A percentile compares a stretch with the other conserved stretches of the same genome.
phyloP scores from a whole-genome alignment of 2,113 vertebrate species.

The Centrocercus urophasianus region DNA sequence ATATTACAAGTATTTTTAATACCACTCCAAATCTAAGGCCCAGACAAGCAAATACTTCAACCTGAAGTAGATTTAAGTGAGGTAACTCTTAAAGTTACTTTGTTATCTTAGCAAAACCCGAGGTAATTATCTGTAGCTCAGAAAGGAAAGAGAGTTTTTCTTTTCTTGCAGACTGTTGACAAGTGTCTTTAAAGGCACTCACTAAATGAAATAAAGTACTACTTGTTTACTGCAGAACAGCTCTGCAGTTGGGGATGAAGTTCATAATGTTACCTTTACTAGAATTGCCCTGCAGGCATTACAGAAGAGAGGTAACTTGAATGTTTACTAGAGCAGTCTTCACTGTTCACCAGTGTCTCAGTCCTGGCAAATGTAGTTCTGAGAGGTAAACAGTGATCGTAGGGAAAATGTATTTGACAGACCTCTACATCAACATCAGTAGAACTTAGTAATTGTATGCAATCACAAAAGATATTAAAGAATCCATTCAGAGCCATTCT shows the following conservation, averaged over 20 bases:
- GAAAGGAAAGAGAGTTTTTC: background rate
- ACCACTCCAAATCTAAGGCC: background rate
- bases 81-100: background rate
- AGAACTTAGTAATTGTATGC: background rate
- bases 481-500: background rate
- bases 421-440: background rate
- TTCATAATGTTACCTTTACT: background rate
- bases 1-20: background rate
- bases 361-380: background rate
- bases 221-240: background rate
- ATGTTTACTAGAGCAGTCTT: background rate
- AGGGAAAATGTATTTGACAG: background rate
- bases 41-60: background rate
- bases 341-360: background rate
- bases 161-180: background rate
- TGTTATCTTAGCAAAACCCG: background rate
- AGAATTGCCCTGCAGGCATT: background rate
- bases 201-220: background rate
- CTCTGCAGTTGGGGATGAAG: background rate
- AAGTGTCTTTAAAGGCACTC: background rate
- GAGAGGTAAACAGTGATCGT: background rate
- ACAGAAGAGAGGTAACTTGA: background rate
- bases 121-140: background rate
- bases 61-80: background rate
- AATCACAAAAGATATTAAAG: background rate